A percentile compares a stretch with the other conserved stretches of the same genome.
Evolutionary conservation across 2,113 vertebrate genomes (phyloP).

Genomic region (Scomber scombrus): DNA sequence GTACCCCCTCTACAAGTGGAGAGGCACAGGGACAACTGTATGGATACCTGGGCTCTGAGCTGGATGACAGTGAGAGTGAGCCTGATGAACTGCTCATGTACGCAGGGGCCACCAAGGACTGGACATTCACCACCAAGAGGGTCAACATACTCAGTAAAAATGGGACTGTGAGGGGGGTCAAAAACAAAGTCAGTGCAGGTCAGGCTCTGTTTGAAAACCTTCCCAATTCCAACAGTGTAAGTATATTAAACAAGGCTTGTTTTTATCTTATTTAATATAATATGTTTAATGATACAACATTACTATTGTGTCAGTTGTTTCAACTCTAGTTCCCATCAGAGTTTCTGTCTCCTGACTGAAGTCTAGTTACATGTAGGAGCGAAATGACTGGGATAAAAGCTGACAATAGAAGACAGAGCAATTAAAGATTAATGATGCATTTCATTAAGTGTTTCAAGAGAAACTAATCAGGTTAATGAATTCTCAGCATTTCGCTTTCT

Average conservation of each 20-base stretch:
- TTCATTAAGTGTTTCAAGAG: conserved; percentile 80
- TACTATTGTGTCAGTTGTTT: background rate
- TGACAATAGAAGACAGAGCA: conserved; percentile 68
- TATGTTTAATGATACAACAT: background rate
- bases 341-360: background rate
- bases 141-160: conserved; percentile 98
- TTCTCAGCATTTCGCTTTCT: conserved; percentile 78
- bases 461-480: conserved; percentile 83
- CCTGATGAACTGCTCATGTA: conserved; percentile 90
- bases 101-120: conserved; percentile 89
- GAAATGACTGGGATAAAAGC: conserved; percentile 44
- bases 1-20: conserved; percentile 86
- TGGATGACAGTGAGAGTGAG: conserved; percentile 88
- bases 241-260: conserved; percentile 53
- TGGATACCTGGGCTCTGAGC: conserved; percentile 86
- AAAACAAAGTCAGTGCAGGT: conserved; percentile 97
- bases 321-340: background rate
- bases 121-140: conserved; percentile 89
- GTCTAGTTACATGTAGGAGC: conserved; percentile 59
- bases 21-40: conserved; percentile 86
- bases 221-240: conserved; percentile 89
- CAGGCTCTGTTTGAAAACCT: conserved; percentile 96
- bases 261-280: background rate
- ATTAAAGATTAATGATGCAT: conserved; percentile 87
- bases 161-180: conserved; percentile 96